Evolutionary conservation across 1,140 invertebrate species (phyloP).

Genomic region (Drosophila parvula): DNA sequence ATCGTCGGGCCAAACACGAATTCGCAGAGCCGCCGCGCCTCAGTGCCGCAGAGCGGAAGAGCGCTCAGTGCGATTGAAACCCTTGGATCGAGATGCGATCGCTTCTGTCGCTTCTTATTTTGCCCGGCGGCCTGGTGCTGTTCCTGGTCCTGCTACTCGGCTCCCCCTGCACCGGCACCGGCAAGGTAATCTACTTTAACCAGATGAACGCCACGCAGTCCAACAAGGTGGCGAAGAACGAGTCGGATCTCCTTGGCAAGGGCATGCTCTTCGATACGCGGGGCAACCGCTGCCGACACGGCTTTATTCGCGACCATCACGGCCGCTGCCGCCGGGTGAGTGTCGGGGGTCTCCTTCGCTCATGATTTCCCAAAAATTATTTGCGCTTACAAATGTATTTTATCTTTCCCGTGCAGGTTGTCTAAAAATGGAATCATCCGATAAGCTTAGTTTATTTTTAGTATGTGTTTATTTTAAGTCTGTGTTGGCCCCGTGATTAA

Average conservation of each 20-base stretch:
- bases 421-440: slow-evolving; percentile 26
- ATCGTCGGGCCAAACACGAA: slow-evolving; percentile 11
- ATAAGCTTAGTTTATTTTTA: slow-evolving; percentile 22
- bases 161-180: slow-evolving; percentile 9
- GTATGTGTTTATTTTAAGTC: slow-evolving; percentile 19
- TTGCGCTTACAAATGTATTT: neutral
- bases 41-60: neutral
- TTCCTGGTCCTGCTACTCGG: slow-evolving; percentile 7
- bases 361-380: no score
- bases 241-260: slow-evolving; percentile 30
- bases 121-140: neutral
- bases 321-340: slow-evolving; percentile 68
- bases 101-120: neutral
- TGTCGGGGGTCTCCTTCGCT: neutral
- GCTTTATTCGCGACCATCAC: slow-evolving; percentile 64
- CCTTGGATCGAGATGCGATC: slow-evolving; percentile 39
- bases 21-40: neutral
- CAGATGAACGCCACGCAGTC: slow-evolving; percentile 15
- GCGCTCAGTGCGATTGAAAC: slow-evolving; percentile 28
- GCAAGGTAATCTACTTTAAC: slow-evolving; percentile 68
- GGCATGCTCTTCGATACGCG: slow-evolving; percentile 58
- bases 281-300: slow-evolving; percentile 42
- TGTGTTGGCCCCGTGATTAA: slow-evolving; percentile 23
- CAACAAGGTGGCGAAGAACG: neutral
- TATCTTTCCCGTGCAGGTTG: slow-evolving; percentile 31